Percentiles rank a stretch among this genome's conserved stretches.
phyloP scores from a whole-genome alignment of 2,888 invertebrate species.

The Diabrotica balteata region DNA sequence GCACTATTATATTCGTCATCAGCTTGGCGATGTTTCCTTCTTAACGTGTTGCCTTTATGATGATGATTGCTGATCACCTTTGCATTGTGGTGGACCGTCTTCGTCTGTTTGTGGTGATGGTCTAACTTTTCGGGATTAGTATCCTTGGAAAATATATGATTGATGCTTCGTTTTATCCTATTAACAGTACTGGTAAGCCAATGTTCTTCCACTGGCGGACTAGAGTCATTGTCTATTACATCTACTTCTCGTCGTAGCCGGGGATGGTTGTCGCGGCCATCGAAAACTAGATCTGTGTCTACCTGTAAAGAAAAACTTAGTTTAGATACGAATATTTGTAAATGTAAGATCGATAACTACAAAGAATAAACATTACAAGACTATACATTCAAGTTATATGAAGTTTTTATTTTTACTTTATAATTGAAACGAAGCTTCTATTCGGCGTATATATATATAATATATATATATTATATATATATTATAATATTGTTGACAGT shows the following conservation, averaged over 20 bases:
- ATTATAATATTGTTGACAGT: no score
- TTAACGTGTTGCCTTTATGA: not conserved
- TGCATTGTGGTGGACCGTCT: slow-evolving; percentile 47
- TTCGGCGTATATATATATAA: no score
- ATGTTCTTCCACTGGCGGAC: slow-evolving; percentile 50
- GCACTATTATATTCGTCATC: slow-evolving; percentile 19
- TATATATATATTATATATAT: no score
- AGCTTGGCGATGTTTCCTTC: slow-evolving; percentile 38
- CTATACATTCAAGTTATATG: no score
- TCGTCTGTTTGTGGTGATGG: slow-evolving; percentile 23
- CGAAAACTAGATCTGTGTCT: slow-evolving; percentile 59
- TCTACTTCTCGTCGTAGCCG: slow-evolving; percentile 47
- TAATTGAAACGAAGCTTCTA: no score
- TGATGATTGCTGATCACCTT: slow-evolving; percentile 27
- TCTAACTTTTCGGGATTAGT: slow-evolving; percentile 23
- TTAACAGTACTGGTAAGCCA: slow-evolving; percentile 57
- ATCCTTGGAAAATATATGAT: slow-evolving; percentile 44
- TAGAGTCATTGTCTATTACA: slow-evolving; percentile 46
- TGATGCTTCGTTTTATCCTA: slow-evolving; percentile 57
- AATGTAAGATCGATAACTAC: no score
- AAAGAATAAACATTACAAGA: no score
- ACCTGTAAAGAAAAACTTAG: slow-evolving; percentile 48
- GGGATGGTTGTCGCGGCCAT: slow-evolving; percentile 49
- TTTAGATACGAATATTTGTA: not conserved
- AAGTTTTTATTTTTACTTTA: no score